phyloP scores from a whole-genome alignment of 2,797 vertebrate genomes.

The Protosalanx chinensis region DNA sequence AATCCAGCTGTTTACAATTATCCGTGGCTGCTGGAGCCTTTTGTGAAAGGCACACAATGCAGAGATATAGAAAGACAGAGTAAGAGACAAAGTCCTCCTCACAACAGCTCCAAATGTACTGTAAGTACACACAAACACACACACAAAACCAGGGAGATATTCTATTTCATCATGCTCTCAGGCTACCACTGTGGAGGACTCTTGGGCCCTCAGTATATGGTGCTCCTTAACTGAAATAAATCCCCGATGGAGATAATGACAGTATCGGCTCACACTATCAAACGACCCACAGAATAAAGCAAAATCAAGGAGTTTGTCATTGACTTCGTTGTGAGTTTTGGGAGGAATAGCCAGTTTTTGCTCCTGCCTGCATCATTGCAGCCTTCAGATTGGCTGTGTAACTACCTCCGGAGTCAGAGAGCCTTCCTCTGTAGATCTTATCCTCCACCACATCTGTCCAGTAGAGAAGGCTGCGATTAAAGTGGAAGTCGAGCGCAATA shows the following conservation, averaged over 20 bases:
- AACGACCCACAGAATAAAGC: background rate
- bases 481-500: conserved; percentile 98
- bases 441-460: conserved; percentile 99
- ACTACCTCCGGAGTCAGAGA: conserved; percentile 91
- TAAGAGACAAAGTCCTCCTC: conserved; percentile 17
- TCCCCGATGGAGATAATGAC: conserved; percentile 10
- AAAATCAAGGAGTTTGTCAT: background rate
- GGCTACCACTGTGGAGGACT: conserved; percentile 24
- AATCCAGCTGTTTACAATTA: conserved; percentile 67
- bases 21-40: conserved; percentile 46
- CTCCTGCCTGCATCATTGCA: background rate
- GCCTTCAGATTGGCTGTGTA: background rate
- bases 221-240: conserved; percentile 25
- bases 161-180: conserved; percentile 41
- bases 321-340: background rate
- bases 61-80: conserved; percentile 27
- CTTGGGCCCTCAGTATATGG: conserved; percentile 22
- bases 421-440: conserved; percentile 95
- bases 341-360: conserved; percentile 6
- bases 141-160: conserved; percentile 23
- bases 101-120: conserved; percentile 7
- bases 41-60: conserved; percentile 48
- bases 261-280: conserved; percentile 27
- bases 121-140: conserved; percentile 11
- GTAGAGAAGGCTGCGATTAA: conserved; percentile 92